phyloP scores from a whole-genome alignment of 2,888 invertebrate species.

The Ophraella communa region DNA sequence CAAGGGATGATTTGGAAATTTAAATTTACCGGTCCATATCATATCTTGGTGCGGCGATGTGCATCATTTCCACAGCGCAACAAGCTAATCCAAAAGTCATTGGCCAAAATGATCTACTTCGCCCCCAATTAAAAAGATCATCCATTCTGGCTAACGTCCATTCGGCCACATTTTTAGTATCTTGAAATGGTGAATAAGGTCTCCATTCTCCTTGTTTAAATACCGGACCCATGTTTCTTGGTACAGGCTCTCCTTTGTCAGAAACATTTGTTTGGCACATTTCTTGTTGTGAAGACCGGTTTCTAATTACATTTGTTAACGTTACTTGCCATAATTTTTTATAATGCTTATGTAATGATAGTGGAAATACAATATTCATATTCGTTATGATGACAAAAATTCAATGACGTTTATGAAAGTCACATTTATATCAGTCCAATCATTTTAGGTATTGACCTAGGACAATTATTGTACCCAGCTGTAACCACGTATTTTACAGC shows the following conservation, averaged over 20 bases:
- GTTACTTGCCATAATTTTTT: no score
- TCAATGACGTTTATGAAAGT: no score
- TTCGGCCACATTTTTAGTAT: slow-evolving; percentile 47
- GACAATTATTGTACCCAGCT: no score
- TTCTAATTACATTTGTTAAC: not conserved
- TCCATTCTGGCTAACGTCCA: slow-evolving; percentile 69
- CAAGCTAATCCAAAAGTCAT: slow-evolving; percentile 74
- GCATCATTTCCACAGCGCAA: slow-evolving; percentile 75
- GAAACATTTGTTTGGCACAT: not conserved
- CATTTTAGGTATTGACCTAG: no score
- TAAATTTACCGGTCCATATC: slow-evolving; percentile 65
- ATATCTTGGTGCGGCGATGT: slow-evolving; percentile 72
- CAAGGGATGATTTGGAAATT: not conserved
- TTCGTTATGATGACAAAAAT: no score
- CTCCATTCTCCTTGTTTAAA: slow-evolving; percentile 45
- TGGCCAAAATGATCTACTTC: slow-evolving; percentile 71
- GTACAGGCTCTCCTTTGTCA: not conserved
- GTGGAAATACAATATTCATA: no score
- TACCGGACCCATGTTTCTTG: slow-evolving; percentile 33
- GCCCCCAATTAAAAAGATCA: slow-evolving; percentile 70
- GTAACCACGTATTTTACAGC: no score
- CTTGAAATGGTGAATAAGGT: slow-evolving; percentile 70
- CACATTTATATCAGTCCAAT: no score
- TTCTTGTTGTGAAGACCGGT: not conserved
- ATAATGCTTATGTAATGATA: no score